Percentiles rank a stretch among this genome's conserved stretches.
Conservation (phyloP, 2,888 invertebrate species). For the Philhelius pedissequus region DNA sequence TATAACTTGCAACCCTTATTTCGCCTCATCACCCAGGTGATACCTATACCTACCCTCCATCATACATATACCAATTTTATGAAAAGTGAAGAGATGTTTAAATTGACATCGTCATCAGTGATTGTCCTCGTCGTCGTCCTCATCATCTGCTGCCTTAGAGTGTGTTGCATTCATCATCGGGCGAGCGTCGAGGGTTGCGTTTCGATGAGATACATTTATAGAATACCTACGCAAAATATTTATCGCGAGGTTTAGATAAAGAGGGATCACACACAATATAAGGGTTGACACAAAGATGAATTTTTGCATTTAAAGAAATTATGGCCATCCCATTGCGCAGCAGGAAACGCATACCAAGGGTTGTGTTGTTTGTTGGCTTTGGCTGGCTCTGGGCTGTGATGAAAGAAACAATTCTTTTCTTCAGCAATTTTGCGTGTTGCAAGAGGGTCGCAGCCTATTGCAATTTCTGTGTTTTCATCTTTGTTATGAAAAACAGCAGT, state of each 20-base stretch:
- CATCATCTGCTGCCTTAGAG: slow-evolving; percentile 24
- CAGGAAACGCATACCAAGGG: slow-evolving; percentile 37
- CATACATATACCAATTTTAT: no score
- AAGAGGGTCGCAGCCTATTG: slow-evolving; percentile 16
- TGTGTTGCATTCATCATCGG: slow-evolving; percentile 21
- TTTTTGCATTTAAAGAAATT: slow-evolving; percentile 17
- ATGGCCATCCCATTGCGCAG: slow-evolving; percentile 18
- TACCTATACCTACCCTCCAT: no score
- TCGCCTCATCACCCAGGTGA: slow-evolving; percentile 62
- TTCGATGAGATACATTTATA: slow-evolving; percentile 4
- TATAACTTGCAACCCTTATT: slow-evolving; percentile 57
- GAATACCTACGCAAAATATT: slow-evolving; percentile 56
- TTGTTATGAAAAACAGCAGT: slow-evolving; percentile 30
- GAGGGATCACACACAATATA: neutral
- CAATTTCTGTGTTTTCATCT: slow-evolving; percentile 32
- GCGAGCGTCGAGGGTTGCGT: slow-evolving; percentile 31
- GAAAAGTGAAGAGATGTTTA: slow-evolving; percentile 29
- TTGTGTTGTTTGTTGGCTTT: neutral
- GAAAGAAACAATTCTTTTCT: slow-evolving; percentile 46
- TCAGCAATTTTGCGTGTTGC: slow-evolving; percentile 19
- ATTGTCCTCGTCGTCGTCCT: slow-evolving; percentile 33
- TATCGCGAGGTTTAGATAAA: slow-evolving; percentile 15
- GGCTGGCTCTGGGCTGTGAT: neutral
- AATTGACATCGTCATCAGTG: slow-evolving; percentile 60
- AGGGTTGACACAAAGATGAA: slow-evolving; percentile 37